A percentile compares a stretch with the other conserved stretches of the same genome.
These are phyloP conservation scores for Drosophila athabasca DNA, from an alignment of 1,140 invertebrate genomes.

Conservation along the genomic window DNA sequence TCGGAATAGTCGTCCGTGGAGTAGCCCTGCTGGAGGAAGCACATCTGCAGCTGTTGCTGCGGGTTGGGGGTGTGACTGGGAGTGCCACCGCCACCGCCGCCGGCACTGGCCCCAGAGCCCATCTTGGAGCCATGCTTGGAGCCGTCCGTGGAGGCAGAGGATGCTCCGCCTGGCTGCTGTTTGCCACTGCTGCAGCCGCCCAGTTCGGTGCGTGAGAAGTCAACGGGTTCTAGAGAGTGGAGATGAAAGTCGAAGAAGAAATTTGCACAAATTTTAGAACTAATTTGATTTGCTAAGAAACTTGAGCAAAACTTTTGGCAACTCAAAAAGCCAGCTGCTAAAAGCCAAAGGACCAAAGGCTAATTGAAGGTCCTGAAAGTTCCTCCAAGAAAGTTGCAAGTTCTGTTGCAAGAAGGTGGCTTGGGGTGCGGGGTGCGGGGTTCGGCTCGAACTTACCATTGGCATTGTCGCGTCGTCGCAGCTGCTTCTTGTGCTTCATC, in stretches of 20 bases:
- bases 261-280: conserved; percentile 57
- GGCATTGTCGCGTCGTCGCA: conserved; percentile 85
- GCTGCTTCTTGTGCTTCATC: conserved; percentile 99
- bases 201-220: conserved; percentile 79
- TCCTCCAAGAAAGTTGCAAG: conserved; percentile 32
- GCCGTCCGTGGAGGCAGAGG: conserved; percentile 19
- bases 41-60: conserved; percentile 77
- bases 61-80: conserved; percentile 29
- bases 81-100: neutral
- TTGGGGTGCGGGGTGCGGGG: neutral
- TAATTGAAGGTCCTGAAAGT: conserved; percentile 64
- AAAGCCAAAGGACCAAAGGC: conserved; percentile 42
- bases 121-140: conserved; percentile 40
- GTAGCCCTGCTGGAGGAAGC: conserved; percentile 75
- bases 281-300: conserved; percentile 70
- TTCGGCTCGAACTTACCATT: conserved; percentile 63
- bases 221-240: conserved; percentile 75
- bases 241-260: conserved; percentile 29
- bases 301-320: conserved; percentile 59
- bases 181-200: conserved; percentile 17
- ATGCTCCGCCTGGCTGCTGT: conserved; percentile 54
- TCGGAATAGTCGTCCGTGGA: conserved; percentile 80
- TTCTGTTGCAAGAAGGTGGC: too few relatives aligned
- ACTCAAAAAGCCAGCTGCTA: conserved; percentile 20
- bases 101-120: neutral